A percentile compares a stretch with the other conserved stretches of the same genome.
phyloP scores from a whole-genome alignment of 2,113 vertebrate genomes.

The Hymenochirus boettgeri region DNA sequence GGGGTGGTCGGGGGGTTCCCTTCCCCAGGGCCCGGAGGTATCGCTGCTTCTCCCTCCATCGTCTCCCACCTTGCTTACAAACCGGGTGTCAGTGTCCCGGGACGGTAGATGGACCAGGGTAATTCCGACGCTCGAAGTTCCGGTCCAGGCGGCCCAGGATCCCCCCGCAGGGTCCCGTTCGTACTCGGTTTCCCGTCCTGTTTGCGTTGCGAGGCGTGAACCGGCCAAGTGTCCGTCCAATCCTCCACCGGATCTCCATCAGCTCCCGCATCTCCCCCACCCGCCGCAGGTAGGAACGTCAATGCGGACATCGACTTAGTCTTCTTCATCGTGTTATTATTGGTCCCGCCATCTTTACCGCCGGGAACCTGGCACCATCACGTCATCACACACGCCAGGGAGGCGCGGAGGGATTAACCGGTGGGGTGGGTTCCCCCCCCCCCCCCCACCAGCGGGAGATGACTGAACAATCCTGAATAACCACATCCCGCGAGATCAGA shows the following conservation, averaged over 20 bases:
- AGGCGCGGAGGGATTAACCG: no score
- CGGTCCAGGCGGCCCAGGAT: conserved; percentile 41
- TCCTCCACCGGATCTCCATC: conserved; percentile 10
- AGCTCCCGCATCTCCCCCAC: conserved; percentile 17
- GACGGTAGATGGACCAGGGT: conserved; percentile 32
- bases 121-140: conserved; percentile 27
- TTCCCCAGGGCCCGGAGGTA: conserved; percentile 26
- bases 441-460: no score
- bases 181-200: conserved; percentile 35
- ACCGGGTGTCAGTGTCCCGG: conserved; percentile 20
- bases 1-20: conserved; percentile 3
- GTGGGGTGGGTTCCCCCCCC: no score
- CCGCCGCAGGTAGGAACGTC: conserved; percentile 20
- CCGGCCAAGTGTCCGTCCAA: conserved; percentile 28
- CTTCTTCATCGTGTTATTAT: conserved; percentile 39
- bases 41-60: conserved; percentile 33
- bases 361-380: neutral
- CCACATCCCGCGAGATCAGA: no score
- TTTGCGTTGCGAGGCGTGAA: conserved; percentile 31
- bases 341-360: neutral
- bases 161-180: conserved; percentile 34
- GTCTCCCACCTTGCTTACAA: conserved; percentile 24
- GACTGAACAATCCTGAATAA: no score
- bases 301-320: conserved; percentile 37
- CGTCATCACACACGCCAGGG: no score